A percentile compares a stretch with the other conserved stretches of the same genome.
Conservation (phyloP, 2,797 vertebrate genomes). For the Carcharodon carcharias region DNA sequence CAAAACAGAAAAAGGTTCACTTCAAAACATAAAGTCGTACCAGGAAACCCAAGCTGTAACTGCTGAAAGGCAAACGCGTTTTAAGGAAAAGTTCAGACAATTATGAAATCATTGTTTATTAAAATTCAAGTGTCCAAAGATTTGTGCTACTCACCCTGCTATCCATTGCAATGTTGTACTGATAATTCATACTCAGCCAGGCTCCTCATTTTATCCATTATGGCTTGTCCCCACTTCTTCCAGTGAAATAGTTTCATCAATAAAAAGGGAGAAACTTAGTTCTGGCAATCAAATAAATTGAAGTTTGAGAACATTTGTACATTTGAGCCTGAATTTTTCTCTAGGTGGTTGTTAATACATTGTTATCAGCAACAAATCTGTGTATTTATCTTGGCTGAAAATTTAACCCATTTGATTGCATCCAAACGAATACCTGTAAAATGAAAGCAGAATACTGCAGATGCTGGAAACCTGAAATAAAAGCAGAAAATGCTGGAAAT, state of each 20-base stretch:
- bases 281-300: not conserved
- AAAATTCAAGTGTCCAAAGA: not conserved
- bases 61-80: not conserved
- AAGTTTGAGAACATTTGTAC: not conserved
- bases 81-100: not conserved
- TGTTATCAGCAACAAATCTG: not conserved
- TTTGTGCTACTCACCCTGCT: not conserved
- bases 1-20: not conserved
- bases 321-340: not conserved
- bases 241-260: not conserved
- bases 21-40: not conserved
- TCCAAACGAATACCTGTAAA: not conserved
- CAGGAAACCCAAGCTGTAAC: not conserved
- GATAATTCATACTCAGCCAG: not conserved
- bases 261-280: not conserved
- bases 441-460: no score
- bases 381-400: not conserved
- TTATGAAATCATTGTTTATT: not conserved
- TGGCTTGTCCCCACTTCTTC: not conserved
- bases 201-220: not conserved
- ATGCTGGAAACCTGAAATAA: no score
- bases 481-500: no score
- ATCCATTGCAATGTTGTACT: not conserved
- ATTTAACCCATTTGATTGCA: not conserved
- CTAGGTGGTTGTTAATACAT: not conserved